phyloP scores from a whole-genome alignment of 2,888 invertebrate species.

The Nomada fucata region DNA sequence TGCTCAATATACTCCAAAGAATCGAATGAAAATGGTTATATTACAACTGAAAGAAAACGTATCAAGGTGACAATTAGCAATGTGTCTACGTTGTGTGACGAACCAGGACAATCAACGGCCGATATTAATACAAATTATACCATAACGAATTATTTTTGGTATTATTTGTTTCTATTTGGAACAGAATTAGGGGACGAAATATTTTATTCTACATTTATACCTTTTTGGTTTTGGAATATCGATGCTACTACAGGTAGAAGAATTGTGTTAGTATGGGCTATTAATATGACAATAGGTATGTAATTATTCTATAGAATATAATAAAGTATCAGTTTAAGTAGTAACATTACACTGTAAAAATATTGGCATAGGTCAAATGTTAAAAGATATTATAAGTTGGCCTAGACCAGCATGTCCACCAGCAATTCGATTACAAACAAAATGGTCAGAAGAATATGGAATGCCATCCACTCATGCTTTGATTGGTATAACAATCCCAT shows the following conservation, averaged over 20 bases:
- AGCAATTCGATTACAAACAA: constrained; percentile 92
- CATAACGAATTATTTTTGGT: constrained; percentile 91
- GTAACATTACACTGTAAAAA: neutral
- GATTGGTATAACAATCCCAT: constrained; percentile 95
- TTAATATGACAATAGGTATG: constrained; percentile 93
- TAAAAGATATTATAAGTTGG: constrained; percentile 95
- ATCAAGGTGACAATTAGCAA: constrained; percentile 64
- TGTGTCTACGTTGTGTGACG: neutral
- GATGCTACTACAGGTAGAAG: constrained; percentile 94
- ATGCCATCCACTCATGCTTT: constrained; percentile 98
- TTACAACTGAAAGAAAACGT: constrained; percentile 16
- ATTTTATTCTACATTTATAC: constrained; percentile 96
- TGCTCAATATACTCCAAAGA: constrained; percentile 19
- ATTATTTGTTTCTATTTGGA: constrained; percentile 93
- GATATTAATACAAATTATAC: constrained; percentile 84
- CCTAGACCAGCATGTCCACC: constrained; percentile 93
- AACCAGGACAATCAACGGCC: constrained; percentile 48
- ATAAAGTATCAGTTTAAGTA: constrained; percentile 9
- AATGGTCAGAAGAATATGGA: constrained; percentile 96
- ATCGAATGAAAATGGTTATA: constrained; percentile 57
- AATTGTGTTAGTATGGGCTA: constrained; percentile 92
- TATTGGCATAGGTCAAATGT: constrained; percentile 89
- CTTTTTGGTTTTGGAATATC: constrained; percentile 97
- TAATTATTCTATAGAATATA: neutral
- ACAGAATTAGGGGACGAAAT: constrained; percentile 95